Evolutionary conservation across 2,888 invertebrate genomes (phyloP), one percentile per base, ranked within the genome.

Genomic region (Zygaena filipendulae): DNA sequence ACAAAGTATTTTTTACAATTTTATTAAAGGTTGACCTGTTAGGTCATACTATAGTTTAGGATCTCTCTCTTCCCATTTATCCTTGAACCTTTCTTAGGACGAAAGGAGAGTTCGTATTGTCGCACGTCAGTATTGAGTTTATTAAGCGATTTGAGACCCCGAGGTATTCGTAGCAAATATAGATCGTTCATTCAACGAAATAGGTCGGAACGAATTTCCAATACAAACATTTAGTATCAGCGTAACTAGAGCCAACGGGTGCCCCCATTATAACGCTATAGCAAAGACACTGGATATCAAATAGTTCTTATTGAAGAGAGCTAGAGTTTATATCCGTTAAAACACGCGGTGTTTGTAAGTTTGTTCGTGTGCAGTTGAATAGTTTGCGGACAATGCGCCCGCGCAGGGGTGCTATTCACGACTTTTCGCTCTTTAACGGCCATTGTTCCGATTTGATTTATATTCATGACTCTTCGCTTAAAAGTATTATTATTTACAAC

Each of bases 371-470:
- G n/a, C n/a, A n/a, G n/a, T 34, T 33, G 24, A 23, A 25, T 23
- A 55, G 52, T 45, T 48, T 42, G 42, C 24, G 49, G 53, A 72
- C 69, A 70, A 72, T 62, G 62, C 52, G 43, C 47, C 30, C 20
- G 48, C 49, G 57, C 61, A 61, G 59, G 74, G 71, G 72, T 69
- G 60, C 61, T 68, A 70, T 75, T 75, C 72, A 75, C 70, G 66
- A 74, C 61, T 75, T 70, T 72, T 75, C 74, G 75, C 74, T 79
- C 72, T 79, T 77, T 79, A 77, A 59, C 57, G 45, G 39, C 46
- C 55, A 63, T 79, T 79, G 77, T 79, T 70, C 74, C 63, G 55
- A 62, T 77, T 74, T 77, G 79, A 79, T 79, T 77, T 79, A 79
- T 77, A 79, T 79, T 79, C 77, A 79, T 79, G 61, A 57, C 55